Conservation (phyloP, 2,113 vertebrate genomes). For the Cavia aperea region DNA sequence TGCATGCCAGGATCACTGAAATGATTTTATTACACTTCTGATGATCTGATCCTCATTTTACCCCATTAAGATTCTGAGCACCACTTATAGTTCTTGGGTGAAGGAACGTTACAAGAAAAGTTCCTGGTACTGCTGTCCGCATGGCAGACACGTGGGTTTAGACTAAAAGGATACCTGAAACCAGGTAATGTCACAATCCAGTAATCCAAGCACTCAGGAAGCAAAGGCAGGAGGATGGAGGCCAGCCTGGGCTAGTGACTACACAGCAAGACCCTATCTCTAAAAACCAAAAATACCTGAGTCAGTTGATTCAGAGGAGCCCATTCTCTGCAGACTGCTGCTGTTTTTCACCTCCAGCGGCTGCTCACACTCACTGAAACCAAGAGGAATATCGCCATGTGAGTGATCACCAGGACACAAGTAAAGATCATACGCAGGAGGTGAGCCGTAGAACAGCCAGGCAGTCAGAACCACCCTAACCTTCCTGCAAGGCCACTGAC, state of each 20-base stretch:
- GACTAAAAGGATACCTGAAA: constrained; percentile 60
- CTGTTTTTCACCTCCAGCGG: constrained; percentile 7
- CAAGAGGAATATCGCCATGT: neutral
- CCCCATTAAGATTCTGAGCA: neutral
- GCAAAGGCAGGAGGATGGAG: neutral
- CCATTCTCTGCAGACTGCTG: constrained; percentile 71
- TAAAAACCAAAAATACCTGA: constrained; percentile 69
- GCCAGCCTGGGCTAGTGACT: neutral
- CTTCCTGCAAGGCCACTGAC: neutral
- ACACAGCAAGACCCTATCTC: neutral
- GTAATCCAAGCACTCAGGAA: neutral
- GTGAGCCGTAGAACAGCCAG: neutral
- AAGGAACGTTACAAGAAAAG: neutral
- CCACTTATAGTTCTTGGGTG: neutral
- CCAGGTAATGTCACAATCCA: neutral
- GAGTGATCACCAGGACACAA: neutral
- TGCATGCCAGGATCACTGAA: neutral
- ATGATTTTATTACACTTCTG: neutral
- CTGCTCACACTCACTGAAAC: constrained; percentile 64
- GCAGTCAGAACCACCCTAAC: neutral
- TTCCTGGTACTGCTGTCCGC: neutral
- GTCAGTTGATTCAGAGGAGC: constrained; percentile 76
- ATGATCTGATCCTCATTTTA: neutral
- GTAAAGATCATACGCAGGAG: neutral
- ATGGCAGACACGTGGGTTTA: fast-evolving